Evolutionary conservation across 2,797 vertebrate genomes (phyloP), one percentile per base, ranked within the genome.

Genomic region (Enteromius radiatus): DNA sequence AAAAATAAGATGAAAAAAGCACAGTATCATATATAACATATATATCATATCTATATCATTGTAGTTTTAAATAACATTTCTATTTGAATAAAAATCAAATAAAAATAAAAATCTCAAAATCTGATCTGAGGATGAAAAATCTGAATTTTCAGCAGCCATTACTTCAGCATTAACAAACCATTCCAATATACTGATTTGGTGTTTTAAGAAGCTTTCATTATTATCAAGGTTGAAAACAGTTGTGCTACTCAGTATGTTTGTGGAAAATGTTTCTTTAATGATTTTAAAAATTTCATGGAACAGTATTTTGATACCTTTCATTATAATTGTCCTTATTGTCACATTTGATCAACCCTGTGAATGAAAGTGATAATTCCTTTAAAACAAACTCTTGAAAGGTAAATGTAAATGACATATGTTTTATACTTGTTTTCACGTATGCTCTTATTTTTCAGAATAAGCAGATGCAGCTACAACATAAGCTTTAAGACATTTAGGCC

Each of bases 361-460:
- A 43, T 23, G 23, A 23, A 67, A n/a, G n/a, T 56, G 23, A 23
- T 12, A 1, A 23, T 56, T 56, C 23, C 9, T 56, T n/a, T 11
- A 7, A 28, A 28, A 33, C 38, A 69, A 26, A 26, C n/a, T 69
- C 31, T 49, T 10, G 0, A 56, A 56, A 1, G 0, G 9, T 49
- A 0, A 0, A 26, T 71, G 4, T 31, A 71, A 49, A 49, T 21
- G 3, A n/a, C 3, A 4, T 21, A 12, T 31, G 31, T 52, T 33
- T 49, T 12, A 33, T 31, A 49, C 5, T 11, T n/a, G 14, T 69
- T 28, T 74, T 15, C 12, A 36, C 1, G 17, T 17, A 38, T 54
- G 71, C 12, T 38, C 21, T 33, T 73, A n/a, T 38, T 56, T 56
- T 56, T 74, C 21, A 56, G 11, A 54, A 74, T 33, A 74, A 54